Conservation (phyloP, 2,797 vertebrate species). For the Mus minutoides region DNA sequence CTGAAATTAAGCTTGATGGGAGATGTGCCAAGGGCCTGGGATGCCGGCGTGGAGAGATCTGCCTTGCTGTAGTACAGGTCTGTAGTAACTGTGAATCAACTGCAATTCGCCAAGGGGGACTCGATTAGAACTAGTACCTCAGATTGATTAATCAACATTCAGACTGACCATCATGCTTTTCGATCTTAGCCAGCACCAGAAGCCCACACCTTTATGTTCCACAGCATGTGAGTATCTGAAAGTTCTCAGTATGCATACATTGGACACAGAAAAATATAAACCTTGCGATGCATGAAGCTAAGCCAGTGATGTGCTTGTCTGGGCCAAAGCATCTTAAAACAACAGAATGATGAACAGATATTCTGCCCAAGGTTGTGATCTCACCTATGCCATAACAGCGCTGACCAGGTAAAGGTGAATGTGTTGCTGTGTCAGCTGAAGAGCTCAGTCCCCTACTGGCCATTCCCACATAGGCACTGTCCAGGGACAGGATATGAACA, state of each 20-base stretch:
- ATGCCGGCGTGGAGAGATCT: neutral
- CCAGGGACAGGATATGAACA: neutral
- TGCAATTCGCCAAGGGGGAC: neutral
- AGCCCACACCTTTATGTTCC: neutral
- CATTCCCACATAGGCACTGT: neutral
- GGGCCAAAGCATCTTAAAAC: neutral
- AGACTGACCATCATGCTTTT: neutral
- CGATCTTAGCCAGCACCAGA: neutral
- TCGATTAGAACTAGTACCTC: neutral
- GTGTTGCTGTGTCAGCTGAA: neutral
- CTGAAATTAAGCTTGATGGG: neutral
- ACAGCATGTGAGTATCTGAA: neutral
- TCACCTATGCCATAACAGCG: neutral
- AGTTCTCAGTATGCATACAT: neutral
- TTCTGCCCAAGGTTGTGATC: neutral
- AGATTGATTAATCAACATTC: neutral
- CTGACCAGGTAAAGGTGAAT: neutral
- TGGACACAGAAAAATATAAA: neutral
- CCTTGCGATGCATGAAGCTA: neutral
- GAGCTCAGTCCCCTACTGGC: neutral
- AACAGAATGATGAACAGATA: neutral
- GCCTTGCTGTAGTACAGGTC: neutral
- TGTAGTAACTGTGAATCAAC: neutral
- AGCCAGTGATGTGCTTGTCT: neutral
- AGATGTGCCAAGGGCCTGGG: neutral